phyloP scores from a whole-genome alignment of 2,888 invertebrate species.

The Mellilla xanthometata region DNA sequence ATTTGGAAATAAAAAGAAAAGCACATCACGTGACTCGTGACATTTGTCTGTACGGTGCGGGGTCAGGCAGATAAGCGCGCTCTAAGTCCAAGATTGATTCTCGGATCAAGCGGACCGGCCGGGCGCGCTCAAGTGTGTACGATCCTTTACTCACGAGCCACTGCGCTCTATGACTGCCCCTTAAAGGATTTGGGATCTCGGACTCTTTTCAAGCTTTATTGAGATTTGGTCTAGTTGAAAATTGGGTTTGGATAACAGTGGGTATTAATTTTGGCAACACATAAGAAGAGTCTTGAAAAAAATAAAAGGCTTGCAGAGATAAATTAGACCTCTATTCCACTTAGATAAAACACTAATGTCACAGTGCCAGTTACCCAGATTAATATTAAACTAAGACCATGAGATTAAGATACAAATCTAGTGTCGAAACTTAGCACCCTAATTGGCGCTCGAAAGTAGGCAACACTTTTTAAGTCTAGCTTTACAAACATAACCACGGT shows the following conservation, averaged over 20 bases:
- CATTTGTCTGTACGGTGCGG: conserved; percentile 58
- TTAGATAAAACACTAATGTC: too few relatives aligned
- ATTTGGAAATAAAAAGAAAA: conserved; percentile 42
- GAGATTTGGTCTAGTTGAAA: conserved; percentile 22
- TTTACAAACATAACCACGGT: conserved; percentile 33
- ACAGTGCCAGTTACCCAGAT: too few relatives aligned
- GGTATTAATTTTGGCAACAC: background rate
- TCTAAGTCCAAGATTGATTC: conserved; percentile 77
- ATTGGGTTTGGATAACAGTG: conserved; percentile 13
- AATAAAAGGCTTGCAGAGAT: too few relatives aligned
- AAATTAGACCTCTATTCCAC: too few relatives aligned
- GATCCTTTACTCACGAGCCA: conserved; percentile 73
- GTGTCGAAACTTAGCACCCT: conserved; percentile 16
- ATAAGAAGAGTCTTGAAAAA: too few relatives aligned
- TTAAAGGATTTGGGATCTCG: conserved; percentile 53
- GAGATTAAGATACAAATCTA: conserved; percentile 9
- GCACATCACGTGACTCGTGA: conserved; percentile 65
- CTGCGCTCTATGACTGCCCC: conserved; percentile 61
- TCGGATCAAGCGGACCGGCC: conserved; percentile 67
- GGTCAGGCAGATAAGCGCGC: conserved; percentile 73
- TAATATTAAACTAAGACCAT: too few relatives aligned
- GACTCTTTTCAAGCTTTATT: conserved; percentile 32
- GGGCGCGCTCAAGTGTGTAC: conserved; percentile 65
- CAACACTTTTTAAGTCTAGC: conserved; percentile 30
- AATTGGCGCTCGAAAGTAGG: conserved; percentile 27